These are phyloP conservation scores for Amphipoea oculea DNA, from an alignment of 2,888 invertebrate genomes.

Conservation along the genomic window DNA sequence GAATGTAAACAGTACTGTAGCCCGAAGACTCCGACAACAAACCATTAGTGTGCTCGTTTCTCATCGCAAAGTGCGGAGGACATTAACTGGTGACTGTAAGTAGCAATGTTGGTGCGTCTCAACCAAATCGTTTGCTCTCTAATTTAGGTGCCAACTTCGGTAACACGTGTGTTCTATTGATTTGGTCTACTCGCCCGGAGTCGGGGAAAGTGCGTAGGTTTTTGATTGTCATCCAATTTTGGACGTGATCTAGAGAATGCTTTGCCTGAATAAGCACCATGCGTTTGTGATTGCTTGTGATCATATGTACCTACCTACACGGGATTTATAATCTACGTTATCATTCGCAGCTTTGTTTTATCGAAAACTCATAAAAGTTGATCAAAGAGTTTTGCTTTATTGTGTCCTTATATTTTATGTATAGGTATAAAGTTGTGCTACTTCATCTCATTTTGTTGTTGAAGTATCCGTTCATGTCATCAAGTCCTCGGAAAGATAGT, in stretches of 20 bases:
- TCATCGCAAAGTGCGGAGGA: constrained; percentile 73
- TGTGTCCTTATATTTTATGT: not conserved
- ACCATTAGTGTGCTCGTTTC: constrained; percentile 76
- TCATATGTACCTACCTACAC: not conserved
- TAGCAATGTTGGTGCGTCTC: constrained; percentile 69
- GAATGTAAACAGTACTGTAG: constrained; percentile 57
- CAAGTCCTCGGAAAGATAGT: constrained; percentile 19
- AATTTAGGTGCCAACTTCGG: constrained; percentile 77
- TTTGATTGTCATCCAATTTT: constrained; percentile 61
- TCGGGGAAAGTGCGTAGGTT: constrained; percentile 48
- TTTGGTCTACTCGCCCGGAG: constrained; percentile 67
- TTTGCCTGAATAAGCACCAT: constrained; percentile 7
- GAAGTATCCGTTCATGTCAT: constrained; percentile 15
- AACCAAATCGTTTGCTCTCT: constrained; percentile 71
- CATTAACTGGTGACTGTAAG: constrained; percentile 74
- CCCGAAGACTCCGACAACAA: constrained; percentile 68
- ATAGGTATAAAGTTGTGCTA: not conserved
- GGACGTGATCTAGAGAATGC: constrained; percentile 35
- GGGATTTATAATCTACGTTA: not conserved
- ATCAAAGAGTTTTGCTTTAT: constrained; percentile 18
- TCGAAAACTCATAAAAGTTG: not conserved
- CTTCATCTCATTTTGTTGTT: constrained; percentile 10
- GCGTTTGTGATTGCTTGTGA: not conserved
- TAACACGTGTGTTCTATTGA: constrained; percentile 80
- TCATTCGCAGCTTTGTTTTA: constrained; percentile 3